Percentiles rank a stretch among this genome's conserved stretches.
These are phyloP conservation scores for Nerophis lumbriciformis DNA, from an alignment of 2,113 vertebrate genomes.

Conservation along the genomic window DNA sequence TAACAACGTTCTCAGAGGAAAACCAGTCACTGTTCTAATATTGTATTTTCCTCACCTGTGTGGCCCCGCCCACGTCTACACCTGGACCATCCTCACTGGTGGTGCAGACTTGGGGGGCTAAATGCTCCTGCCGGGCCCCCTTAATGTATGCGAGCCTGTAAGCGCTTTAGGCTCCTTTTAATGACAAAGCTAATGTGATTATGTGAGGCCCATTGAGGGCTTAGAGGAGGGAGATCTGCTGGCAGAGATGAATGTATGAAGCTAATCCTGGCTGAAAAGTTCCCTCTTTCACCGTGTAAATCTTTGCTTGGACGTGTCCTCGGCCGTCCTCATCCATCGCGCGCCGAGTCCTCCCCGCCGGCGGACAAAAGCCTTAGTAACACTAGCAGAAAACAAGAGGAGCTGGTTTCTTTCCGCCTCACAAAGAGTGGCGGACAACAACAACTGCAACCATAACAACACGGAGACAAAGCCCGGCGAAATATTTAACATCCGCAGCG, in stretches of 20 bases:
- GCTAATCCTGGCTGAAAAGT: constrained; percentile 96
- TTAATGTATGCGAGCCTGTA: constrained; percentile 74
- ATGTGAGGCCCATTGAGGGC: constrained; percentile 90
- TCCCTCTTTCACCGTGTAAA: constrained; percentile 80
- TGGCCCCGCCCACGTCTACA: no score
- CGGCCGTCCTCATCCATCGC: constrained; percentile 80
- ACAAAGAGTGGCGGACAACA: not conserved
- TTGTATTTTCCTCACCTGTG: no score
- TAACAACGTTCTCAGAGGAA: no score
- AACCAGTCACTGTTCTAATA: no score
- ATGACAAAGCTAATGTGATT: constrained; percentile 99
- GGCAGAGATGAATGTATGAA: constrained; percentile 98
- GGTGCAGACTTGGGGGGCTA: not conserved
- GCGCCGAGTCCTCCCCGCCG: constrained; percentile 77
- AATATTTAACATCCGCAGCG: not conserved
- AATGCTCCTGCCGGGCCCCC: not conserved
- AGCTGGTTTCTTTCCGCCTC: constrained; percentile 21
- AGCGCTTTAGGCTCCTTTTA: constrained; percentile 88
- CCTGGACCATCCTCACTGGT: no score
- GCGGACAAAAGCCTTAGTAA: constrained; percentile 79
- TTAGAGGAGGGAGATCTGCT: constrained; percentile 93
- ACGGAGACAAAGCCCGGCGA: not conserved
- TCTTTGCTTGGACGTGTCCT: constrained; percentile 84
- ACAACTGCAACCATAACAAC: not conserved
- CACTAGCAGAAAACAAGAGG: constrained; percentile 21